Evolutionary conservation across 2,797 vertebrate species (phyloP), one percentile per base, ranked within the genome.

Genomic region (Pipistrellus pygmaeus): DNA sequence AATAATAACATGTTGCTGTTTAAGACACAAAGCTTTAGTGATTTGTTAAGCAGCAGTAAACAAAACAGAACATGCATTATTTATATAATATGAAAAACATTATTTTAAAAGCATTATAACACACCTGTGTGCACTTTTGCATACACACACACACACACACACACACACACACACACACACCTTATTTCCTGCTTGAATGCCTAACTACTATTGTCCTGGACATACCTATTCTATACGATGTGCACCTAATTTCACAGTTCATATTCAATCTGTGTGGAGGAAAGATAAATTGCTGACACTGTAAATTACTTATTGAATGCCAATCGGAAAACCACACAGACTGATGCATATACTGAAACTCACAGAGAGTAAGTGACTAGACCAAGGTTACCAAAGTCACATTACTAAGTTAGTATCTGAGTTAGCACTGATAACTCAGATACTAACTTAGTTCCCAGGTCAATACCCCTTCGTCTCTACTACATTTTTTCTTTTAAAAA

Each of bases 231-330:
- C 51, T 88, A 41, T 64, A 85, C 5, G 18, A 82, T 27, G 1
- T 69, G 15, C 2, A 90, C 21, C 48, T 85, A 92, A 78, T 92
- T 78, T 90, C 68, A 68, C 53, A 85, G 55, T 85, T 92, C 57
- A 69, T 10, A 84, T 91, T 82, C 78, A 62, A 48, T 91, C 41
- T 69, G 20, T 78, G 27, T 20, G 69, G 5, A 77, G 23, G 21
- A 90, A 94, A 93, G 57, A 90, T 90, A 93, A 83, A 68, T 41
- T 85, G 25, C 64, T 77, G 73, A 64, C 21, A 92, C 7, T 75
- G 0, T 62, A 77, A 87, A 90, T 94, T 81, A 93, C 51, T 55
- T 82, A 86, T 60, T 73, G 38, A 93, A 85, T 85, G 8, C 44
- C 48, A 76, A 21, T 89, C 46, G 88, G 38, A 93, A 95, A 94